Evolutionary conservation across 2,113 vertebrate genomes (phyloP), one percentile per base, ranked within the genome.

Genomic region (Lycocorax pyrrhopterus): DNA sequence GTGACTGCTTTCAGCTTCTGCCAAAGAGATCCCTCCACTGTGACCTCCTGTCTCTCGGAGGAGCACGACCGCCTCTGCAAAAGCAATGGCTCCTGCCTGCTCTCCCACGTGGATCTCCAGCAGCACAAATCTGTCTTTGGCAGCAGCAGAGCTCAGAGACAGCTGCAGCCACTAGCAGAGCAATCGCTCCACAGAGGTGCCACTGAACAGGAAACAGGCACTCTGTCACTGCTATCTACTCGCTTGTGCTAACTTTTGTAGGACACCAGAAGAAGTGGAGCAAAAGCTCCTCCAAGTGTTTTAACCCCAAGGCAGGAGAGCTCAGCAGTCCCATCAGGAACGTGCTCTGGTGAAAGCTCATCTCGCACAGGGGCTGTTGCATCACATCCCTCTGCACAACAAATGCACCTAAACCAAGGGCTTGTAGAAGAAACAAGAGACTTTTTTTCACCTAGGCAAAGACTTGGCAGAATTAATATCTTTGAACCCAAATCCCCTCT

Each of bases 361-460:
- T 75, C 67, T 73, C 1, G 0, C 30, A 25, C 1, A 2, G 49
- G 7, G 22, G 32, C 15, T 4, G 1, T 32, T 55, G 3, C 0
- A 12, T 66, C 72, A 60, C 63, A 63, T 32, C 12, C 52, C 32
- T 43, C 26, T 14, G 30, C 15, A 53, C 0, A 1, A 39, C 1
- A 2, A 47, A 44, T 8, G 47, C 10, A 73, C 53, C 60, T 56
- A 35, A 35, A 37, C 21, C 39, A 29, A 47, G 4, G 37, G 53
- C 51, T 43, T 16, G 16, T 18, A 73, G 26, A 46, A 92, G 53
- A 56, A 85, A 68, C 2, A 44, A 47, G 9, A 88, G 10, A 49
- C 3, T 26, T 84, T 26, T 84, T 73, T 58, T 32, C 55, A 86
- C 17, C 1, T 7, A 20, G 15, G 32, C 6, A 71, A 73, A 60